Evolutionary conservation across 2,888 invertebrate species (phyloP), one percentile per base, ranked within the genome.

Genomic region (Ophion costatus): DNA sequence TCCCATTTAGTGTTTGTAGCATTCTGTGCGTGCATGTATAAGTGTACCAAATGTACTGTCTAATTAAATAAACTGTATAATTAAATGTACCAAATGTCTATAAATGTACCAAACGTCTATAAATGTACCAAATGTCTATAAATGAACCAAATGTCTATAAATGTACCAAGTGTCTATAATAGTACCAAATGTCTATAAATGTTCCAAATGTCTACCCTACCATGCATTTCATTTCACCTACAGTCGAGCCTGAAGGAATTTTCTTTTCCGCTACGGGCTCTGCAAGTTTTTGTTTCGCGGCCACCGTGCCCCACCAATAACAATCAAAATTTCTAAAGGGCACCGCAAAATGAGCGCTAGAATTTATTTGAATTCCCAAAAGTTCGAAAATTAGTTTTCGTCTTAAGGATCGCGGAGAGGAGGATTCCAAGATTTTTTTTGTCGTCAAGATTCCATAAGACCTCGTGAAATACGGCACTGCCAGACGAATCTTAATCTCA

Each of bases 401-500:
- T 56, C 51, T 75, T 63, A 22, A 33, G 24, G 33, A 20, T 33
- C 2, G 33, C 6, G 5, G 11, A 64, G 9, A 56, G 10, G 20
- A 57, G 24, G 17, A 56, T 38, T 38, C 9, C 29, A 14, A 17
- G 71, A 38, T 22, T 59, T 20, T 20, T 59, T 0, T n/a, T 6
- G 20, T 2, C 9, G 24, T 9, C n/a, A n/a, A 7, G 7, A 7
- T 29, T 63, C 5, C 9, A 5, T 61, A 29, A 69, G 20, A 14
- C 63, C 45, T 7, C 42, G 63, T n/a, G 89, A 92, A 66, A 56
- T 57, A 22, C 91, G 90, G 88, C 88, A 91, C 91, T 92, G 92
- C 89, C 89, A 88, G 91, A 90, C 91, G 91, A 92, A 91, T 91
- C 92, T 92, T 92, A 70, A 70, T 64, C 71, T 63, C 61, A 29